Conservation (phyloP, 2,888 invertebrate genomes). For the Blastobasis adustella region DNA sequence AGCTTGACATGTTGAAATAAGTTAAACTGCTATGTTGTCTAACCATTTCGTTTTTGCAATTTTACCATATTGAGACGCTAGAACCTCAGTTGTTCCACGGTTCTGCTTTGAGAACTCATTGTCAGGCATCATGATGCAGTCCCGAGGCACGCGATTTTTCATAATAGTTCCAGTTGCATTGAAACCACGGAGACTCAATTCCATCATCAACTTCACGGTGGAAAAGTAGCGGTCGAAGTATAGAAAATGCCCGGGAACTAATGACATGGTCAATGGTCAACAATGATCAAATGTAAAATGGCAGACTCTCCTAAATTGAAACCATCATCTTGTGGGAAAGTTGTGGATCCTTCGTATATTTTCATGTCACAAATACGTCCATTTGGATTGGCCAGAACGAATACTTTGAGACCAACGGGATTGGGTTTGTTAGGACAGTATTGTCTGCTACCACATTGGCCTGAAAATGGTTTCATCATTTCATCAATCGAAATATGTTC, state of each 20-base stretch:
- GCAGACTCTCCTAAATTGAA: slow-evolving; percentile 12
- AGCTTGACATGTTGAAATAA: not conserved
- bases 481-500: slow-evolving; percentile 8
- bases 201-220: slow-evolving; percentile 3
- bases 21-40: not conserved
- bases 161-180: slow-evolving; percentile 9
- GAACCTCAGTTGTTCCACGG: too few relatives aligned
- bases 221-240: slow-evolving; percentile 17
- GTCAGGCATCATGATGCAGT: slow-evolving; percentile 3
- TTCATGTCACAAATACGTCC: slow-evolving; percentile 7
- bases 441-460: slow-evolving; percentile 7
- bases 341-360: slow-evolving; percentile 10
- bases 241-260: slow-evolving; percentile 14
- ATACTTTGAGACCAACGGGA: slow-evolving; percentile 11
- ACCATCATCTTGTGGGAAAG: slow-evolving; percentile 3
- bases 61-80: too few relatives aligned
- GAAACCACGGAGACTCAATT: slow-evolving; percentile 3
- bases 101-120: too few relatives aligned
- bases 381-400: slow-evolving; percentile 10
- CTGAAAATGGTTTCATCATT: slow-evolving; percentile 12
- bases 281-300: slow-evolving; percentile 9
- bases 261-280: slow-evolving; percentile 8
- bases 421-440: slow-evolving; percentile 11
- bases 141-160: slow-evolving; percentile 8
- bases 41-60: slow-evolving; percentile 1